Conservation (phyloP, 1,140 invertebrate genomes). For the Drosophila dunni region DNA sequence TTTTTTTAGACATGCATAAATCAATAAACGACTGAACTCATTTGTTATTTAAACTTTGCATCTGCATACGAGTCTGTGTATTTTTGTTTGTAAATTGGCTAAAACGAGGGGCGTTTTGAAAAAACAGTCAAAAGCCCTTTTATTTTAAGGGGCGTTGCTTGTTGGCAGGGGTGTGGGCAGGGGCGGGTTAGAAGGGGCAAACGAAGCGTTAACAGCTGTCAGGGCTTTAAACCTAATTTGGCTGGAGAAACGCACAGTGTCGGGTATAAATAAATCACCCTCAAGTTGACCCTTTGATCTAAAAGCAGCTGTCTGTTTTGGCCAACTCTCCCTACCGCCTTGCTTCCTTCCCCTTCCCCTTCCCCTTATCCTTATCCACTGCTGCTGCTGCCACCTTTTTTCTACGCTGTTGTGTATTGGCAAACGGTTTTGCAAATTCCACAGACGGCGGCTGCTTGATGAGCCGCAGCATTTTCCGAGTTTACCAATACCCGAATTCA, state of each 20-base stretch:
- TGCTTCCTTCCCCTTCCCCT: neutral
- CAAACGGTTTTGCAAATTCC: constrained; percentile 40
- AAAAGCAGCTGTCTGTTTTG: constrained; percentile 53
- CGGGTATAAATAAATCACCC: constrained; percentile 61
- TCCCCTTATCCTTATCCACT: neutral
- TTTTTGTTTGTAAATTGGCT: constrained; percentile 10
- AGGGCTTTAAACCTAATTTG: constrained; percentile 56
- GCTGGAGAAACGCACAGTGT: constrained; percentile 19
- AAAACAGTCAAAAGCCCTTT: constrained; percentile 23
- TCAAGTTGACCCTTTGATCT: constrained; percentile 63
- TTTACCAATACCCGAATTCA: neutral
- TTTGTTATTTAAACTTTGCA: constrained; percentile 26
- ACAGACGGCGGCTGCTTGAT: constrained; percentile 43
- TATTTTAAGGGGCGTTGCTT: neutral
- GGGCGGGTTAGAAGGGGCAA: constrained; percentile 7
- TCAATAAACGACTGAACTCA: constrained; percentile 18
- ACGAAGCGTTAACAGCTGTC: constrained; percentile 60
- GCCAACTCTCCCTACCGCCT: neutral
- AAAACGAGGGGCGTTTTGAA: neutral
- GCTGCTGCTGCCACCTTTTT: too few species aligned
- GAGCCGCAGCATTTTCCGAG: constrained; percentile 32
- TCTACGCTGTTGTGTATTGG: neutral
- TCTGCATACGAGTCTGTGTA: neutral
- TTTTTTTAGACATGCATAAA: neutral
- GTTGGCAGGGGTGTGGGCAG: too few species aligned